Evolutionary conservation across 2,797 vertebrate genomes (phyloP).

Genomic region (Sciurus carolinensis): DNA sequence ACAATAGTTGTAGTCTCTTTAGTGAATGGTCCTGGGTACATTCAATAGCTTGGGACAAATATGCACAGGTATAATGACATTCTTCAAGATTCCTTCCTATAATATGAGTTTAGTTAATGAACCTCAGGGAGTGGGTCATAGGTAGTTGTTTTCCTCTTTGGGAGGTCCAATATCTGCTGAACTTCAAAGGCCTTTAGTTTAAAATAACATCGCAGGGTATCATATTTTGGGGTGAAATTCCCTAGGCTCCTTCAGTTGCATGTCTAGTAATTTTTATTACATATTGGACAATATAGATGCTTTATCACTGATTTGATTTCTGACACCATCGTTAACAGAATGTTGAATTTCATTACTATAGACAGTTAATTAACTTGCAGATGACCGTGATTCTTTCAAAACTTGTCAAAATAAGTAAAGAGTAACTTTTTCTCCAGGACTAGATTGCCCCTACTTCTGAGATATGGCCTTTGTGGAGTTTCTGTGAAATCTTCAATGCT

Average conservation of each 20-base stretch:
- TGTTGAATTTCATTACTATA: neutral
- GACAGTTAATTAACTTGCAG: neutral
- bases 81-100: neutral
- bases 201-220: neutral
- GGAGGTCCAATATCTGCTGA: too few species aligned
- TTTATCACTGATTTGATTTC: constrained; percentile 1
- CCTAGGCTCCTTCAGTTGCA: neutral
- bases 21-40: neutral
- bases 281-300: neutral
- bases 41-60: neutral
- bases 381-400: neutral
- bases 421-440: neutral
- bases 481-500: neutral
- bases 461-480: neutral
- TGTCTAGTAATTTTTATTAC: constrained; percentile 8
- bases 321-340: neutral
- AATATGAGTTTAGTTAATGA: neutral
- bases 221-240: neutral
- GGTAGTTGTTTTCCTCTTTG: neutral
- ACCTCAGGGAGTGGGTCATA: neutral
- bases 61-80: neutral
- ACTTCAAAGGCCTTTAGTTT: neutral
- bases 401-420: neutral
- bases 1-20: neutral
- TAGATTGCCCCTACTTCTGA: neutral